Conservation (phyloP, 2,113 vertebrate genomes). For the Pavo muticus region DNA sequence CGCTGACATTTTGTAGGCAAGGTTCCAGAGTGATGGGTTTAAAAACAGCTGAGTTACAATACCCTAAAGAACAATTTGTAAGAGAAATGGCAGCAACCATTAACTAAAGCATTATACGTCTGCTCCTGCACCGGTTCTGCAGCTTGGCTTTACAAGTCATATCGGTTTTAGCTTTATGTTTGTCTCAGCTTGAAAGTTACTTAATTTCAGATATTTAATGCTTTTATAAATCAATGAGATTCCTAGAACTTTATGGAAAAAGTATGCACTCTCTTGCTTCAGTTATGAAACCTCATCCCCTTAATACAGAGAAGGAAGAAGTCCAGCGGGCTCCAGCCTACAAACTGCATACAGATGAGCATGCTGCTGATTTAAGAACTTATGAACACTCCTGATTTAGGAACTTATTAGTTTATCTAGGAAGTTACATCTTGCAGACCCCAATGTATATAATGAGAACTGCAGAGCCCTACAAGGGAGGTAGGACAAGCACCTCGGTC, state of each 20-base stretch:
- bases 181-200: conserved; percentile 57
- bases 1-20: conserved; percentile 64
- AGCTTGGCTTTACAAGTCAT: conserved; percentile 31
- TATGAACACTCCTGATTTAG: neutral
- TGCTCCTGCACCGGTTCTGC: neutral
- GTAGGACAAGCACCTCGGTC: neutral
- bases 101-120: conserved; percentile 60
- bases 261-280: neutral
- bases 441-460: conserved; percentile 16
- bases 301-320: neutral
- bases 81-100: conserved; percentile 61
- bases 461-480: neutral
- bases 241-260: conserved; percentile 11
- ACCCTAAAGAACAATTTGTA: conserved; percentile 73
- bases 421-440: neutral
- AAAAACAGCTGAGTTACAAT: conserved; percentile 73
- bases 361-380: neutral
- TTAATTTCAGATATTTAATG: conserved; percentile 54
- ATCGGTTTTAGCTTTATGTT: conserved; percentile 44
- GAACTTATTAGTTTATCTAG: neutral
- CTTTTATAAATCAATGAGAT: conserved; percentile 41
- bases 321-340: neutral
- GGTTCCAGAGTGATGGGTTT: conserved; percentile 72
- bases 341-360: neutral
- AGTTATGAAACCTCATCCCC: conserved; percentile 5